Evolutionary conservation across 2,113 vertebrate species (phyloP).

Genomic region (Oryzias woworae): DNA sequence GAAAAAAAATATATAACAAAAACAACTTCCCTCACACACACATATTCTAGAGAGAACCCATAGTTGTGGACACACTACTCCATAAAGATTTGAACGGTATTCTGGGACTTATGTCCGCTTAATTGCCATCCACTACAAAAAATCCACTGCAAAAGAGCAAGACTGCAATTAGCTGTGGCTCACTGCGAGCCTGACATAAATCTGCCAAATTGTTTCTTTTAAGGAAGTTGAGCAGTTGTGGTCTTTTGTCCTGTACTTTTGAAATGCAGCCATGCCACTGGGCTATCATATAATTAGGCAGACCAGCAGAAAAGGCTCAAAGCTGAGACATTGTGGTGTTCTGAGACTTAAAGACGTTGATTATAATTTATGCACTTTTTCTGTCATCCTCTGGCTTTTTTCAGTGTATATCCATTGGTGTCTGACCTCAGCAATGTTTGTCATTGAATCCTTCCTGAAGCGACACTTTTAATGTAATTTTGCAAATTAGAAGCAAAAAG

Average conservation of each 20-base stretch:
- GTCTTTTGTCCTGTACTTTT: constrained; percentile 54
- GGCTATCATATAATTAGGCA: constrained; percentile 64
- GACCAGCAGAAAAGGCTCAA: constrained; percentile 53
- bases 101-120: constrained; percentile 64
- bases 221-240: constrained; percentile 63
- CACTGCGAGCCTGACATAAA: constrained; percentile 59
- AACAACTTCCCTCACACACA: constrained; percentile 23
- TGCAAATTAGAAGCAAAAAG: constrained; percentile 44
- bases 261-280: constrained; percentile 63
- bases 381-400: constrained; percentile 25
- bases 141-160: constrained; percentile 64
- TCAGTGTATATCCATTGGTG: constrained; percentile 24
- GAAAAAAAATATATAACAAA: constrained; percentile 27
- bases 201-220: constrained; percentile 69
- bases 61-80: constrained; percentile 30
- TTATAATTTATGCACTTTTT: constrained; percentile 42
- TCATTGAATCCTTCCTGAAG: constrained; percentile 15
- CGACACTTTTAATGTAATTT: constrained; percentile 12
- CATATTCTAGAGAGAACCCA: not conserved
- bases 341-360: constrained; percentile 36
- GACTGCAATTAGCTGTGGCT: constrained; percentile 75
- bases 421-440: constrained; percentile 13
- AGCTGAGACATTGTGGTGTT: constrained; percentile 48
- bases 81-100: constrained; percentile 48
- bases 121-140: constrained; percentile 72